Base-by-base conservation (phyloP, 1,140 invertebrate species). In the Bathynomus jamesi region DNA sequence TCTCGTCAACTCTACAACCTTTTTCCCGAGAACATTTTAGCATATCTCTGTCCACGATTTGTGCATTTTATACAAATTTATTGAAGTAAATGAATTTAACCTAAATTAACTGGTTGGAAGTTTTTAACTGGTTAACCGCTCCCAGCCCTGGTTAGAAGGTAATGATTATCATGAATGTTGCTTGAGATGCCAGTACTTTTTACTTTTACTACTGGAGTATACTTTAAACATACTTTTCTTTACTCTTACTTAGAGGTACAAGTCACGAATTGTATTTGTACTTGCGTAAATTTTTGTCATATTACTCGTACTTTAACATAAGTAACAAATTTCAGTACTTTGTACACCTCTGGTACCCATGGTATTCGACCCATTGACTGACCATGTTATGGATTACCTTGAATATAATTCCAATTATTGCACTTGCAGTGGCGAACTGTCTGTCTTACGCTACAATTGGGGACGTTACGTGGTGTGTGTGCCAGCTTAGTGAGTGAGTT, bases 391-490 rank as follows among this genome's bases (percentile, higher is more conserved):
- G 1, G 5, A 13, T 74, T 21, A 17, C 10, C 28, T 2, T 25
- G 61, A 64, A 63, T 21, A 17, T 71, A n/a, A 17, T 70, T 63
- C 64, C 11, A 74, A 69, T 32, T 67, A 67, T 73, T 78, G 77
- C 80, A 78, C 74, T 86, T 87, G 29, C 82, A 96, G 93, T 96
- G 93, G 94, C 93, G 90, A 74, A 93, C 91, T 71, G 89, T 95
- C 76, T 92, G 91, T 77, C 81, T 96, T 78, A 86, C 90, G 78
- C 83, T 95, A 63, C 88, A 90, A 67, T 88, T 93, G 80, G 87
- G 86, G 66, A 88, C 88, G 31, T 82, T 96, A 25, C 91, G 91
- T 78, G 83, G 88, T 67, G 91, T 93, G 1, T 91, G 91, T 75
- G 87, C 87, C 69, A 87, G 87, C 73, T 86, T 94, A 64, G 89